Percentiles rank a stretch among this genome's conserved stretches.
These are phyloP conservation scores for Sitta europaea DNA, from an alignment of 2,113 vertebrate genomes.

Conservation along the genomic window DNA sequence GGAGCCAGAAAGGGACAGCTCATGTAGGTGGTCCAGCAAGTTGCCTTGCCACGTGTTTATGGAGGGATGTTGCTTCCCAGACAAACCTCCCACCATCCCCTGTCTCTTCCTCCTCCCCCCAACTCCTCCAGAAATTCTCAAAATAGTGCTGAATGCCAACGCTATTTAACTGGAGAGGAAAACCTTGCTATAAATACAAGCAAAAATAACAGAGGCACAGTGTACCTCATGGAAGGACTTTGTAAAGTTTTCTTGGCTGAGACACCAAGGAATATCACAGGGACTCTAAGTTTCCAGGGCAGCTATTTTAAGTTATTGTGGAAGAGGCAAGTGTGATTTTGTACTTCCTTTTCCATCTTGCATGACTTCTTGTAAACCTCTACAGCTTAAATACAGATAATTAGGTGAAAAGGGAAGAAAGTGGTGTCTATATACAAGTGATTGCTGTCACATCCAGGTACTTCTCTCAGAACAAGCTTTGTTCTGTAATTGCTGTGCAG, in stretches of 20 bases:
- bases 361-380: neutral
- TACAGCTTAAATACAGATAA: constrained; percentile 4
- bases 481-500: neutral
- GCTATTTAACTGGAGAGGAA: neutral
- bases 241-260: neutral
- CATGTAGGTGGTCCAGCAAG: neutral
- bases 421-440: neutral
- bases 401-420: neutral
- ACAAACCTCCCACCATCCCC: neutral
- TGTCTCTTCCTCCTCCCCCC: neutral
- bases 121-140: neutral
- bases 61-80: neutral
- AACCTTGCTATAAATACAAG: neutral
- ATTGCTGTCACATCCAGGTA: neutral
- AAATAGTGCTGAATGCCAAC: neutral
- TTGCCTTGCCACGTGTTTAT: neutral
- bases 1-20: neutral
- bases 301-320: neutral
- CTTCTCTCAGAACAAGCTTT: neutral
- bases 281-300: neutral
- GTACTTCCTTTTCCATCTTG: neutral
- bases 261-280: neutral
- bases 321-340: neutral
- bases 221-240: neutral
- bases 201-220: neutral